A percentile compares a stretch with the other conserved stretches of the same genome.
These are phyloP conservation scores for Ooceraea biroi DNA, from an alignment of 1,140 invertebrate species.

Conservation along the genomic window DNA sequence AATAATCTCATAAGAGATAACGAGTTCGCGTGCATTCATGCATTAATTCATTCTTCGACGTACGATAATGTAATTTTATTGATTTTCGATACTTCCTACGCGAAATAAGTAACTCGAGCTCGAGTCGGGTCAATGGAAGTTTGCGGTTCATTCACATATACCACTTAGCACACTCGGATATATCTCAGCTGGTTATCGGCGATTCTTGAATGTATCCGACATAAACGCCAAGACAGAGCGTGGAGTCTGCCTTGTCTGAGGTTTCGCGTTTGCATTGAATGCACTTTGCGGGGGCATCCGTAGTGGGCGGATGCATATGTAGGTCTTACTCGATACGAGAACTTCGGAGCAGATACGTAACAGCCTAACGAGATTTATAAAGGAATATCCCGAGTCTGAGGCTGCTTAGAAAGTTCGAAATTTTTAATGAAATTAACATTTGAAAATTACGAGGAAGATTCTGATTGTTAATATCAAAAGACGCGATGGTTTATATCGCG, in stretches of 20 bases:
- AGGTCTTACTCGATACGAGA: slow-evolving; percentile 27
- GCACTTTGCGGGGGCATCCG: background rate
- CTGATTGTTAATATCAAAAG: background rate
- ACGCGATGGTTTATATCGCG: slow-evolving; percentile 49
- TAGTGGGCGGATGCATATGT: slow-evolving; percentile 48
- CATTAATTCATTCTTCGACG: slow-evolving; percentile 9
- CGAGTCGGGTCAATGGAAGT: slow-evolving; percentile 24
- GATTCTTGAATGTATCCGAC: slow-evolving; percentile 15
- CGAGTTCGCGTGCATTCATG: background rate
- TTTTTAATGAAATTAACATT: background rate
- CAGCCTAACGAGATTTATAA: background rate
- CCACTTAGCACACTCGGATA: background rate
- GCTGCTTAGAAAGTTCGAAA: background rate
- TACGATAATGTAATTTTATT: background rate
- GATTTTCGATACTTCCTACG: slow-evolving; percentile 29
- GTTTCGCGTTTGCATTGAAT: slow-evolving; percentile 26
- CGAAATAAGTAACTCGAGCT: slow-evolving; percentile 19
- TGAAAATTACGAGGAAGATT: background rate
- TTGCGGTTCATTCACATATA: slow-evolving; percentile 28
- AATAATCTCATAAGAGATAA: background rate
- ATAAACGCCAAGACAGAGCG: background rate
- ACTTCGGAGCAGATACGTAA: background rate
- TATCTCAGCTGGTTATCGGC: slow-evolving; percentile 13
- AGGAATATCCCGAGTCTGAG: background rate
- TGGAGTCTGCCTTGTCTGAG: slow-evolving; percentile 18